Percentiles rank a stretch among this genome's conserved stretches.
phyloP scores from a whole-genome alignment of 1,140 invertebrate genomes.

The Apis mellifera region Amel_HAv3.1 CM009935.2:11550501-11551000 shows the following conservation, averaged over 20 bases:
- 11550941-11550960: background rate
- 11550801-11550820: background rate
- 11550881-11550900: slow-evolving; percentile 6
- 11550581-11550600: too few relatives aligned
- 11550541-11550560: too few relatives aligned
- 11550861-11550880: background rate
- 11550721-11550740: too few relatives aligned
- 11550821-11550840: slow-evolving; percentile 17
- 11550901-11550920: background rate
- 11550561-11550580: too few relatives aligned
- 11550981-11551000: background rate
- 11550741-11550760: too few relatives aligned
- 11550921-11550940: background rate
- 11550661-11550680: too few relatives aligned
- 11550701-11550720: too few relatives aligned
- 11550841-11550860: background rate
- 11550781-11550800: background rate
- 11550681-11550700: too few relatives aligned
- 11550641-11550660: too few relatives aligned
- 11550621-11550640: too few relatives aligned
- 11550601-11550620: too few relatives aligned
- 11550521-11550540: slow-evolving; percentile 8
- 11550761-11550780: background rate
- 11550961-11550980: slow-evolving; percentile 12
- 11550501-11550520: slow-evolving; percentile 8